Evolutionary conservation across 2,888 invertebrate genomes (phyloP), one percentile per base, ranked within the genome.

Genomic region (Tenthredo scrophulariae): DNA sequence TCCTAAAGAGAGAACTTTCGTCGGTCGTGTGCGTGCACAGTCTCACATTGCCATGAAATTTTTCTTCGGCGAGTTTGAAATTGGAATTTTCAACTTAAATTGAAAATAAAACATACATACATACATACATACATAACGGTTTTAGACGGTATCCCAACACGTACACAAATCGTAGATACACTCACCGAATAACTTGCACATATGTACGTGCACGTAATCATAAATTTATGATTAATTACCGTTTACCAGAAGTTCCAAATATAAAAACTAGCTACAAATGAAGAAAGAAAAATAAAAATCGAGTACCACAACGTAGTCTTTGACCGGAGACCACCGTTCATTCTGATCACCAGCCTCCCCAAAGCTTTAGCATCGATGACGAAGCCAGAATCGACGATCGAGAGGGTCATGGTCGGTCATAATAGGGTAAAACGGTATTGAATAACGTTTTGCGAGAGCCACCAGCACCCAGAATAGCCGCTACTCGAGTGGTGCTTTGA

Each of bases 371-470:
- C 80, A 40, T 62, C 80, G 54, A 77, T 67, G 67, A 67, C 67
- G 62, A 40, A 62, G n/a, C 80, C 18, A 18, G 79, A 58, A 58
- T 54, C 79, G 79, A 46, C 26, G 54, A 58, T 18, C 79, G 40
- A 54, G 79, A 58, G 54, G 33, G 54, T 79, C 50, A 54, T 37
- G n/a, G 79, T 79, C 33, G 79, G 58, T 79, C 58, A 80, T 80
- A 80, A 80, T 80, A 58, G 80, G 62, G 37, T 80, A 80, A 77
- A 80, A 80, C 80, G 80, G 80, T 58, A 80, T 80, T 62, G 80
- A 80, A 80, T 80, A 80, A 80, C 80, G 80, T 80, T 80, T 80
- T 62, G 37, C 80, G 22, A 22, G 80, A 80, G 37, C 37, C 62
- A 62, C 22, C 26, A 80, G 58, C 77, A 43, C 22, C 72, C 18